Conservation (phyloP, 2,888 invertebrate species). For the Aquatica leii region DNA sequence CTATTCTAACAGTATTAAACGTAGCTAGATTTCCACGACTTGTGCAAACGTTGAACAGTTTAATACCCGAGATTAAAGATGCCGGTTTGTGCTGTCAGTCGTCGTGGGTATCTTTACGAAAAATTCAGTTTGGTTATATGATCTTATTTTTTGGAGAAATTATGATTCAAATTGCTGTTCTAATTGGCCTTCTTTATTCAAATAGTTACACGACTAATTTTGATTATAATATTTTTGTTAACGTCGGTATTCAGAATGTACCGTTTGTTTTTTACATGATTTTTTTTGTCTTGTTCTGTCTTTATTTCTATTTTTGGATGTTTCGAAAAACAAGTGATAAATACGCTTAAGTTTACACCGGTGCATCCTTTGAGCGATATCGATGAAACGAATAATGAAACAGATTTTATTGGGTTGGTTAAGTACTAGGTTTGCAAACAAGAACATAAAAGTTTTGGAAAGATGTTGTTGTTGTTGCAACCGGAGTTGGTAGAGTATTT, state of each 20-base stretch:
- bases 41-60: conserved; percentile 49
- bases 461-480: conserved; percentile 43
- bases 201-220: conserved; percentile 48
- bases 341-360: conserved; percentile 51
- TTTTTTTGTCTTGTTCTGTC: conserved; percentile 46
- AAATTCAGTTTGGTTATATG: conserved; percentile 48
- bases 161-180: conserved; percentile 43
- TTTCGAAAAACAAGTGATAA: conserved; percentile 55
- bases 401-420: conserved; percentile 52
- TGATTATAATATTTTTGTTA: conserved; percentile 46
- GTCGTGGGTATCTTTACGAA: conserved; percentile 43
- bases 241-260: conserved; percentile 49
- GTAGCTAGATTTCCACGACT: conserved; percentile 49
- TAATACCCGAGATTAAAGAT: conserved; percentile 47
- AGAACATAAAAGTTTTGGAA: conserved; percentile 44
- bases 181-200: conserved; percentile 48
- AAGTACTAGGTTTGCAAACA: conserved; percentile 51
- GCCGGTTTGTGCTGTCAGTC: conserved; percentile 52
- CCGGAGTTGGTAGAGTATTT: conserved; percentile 55
- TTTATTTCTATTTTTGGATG: conserved; percentile 53
- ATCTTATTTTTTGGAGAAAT: conserved; percentile 39
- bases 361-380: conserved; percentile 55
- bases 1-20: conserved; percentile 46
- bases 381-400: conserved; percentile 50
- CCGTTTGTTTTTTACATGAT: conserved; percentile 52